Conservation (phyloP, 2,113 vertebrate genomes). For the Anseranas semipalmata region DNA sequence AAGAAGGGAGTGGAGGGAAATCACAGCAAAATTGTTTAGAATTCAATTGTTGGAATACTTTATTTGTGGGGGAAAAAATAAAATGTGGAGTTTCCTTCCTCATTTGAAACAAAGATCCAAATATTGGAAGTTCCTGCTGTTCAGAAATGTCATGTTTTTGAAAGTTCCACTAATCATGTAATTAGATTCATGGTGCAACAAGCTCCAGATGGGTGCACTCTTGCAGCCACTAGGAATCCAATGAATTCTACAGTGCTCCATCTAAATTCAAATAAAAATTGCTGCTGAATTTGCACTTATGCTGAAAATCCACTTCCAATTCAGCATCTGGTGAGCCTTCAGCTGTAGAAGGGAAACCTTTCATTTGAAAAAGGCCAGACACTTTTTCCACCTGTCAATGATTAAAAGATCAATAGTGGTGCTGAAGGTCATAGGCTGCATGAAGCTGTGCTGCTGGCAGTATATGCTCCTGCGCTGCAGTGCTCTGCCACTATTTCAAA, state of each 20-base stretch:
- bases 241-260: neutral
- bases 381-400: neutral
- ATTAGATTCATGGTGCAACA: neutral
- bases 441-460: neutral
- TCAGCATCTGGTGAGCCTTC: neutral
- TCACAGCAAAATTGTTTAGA: accelerated
- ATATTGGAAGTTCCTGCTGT: neutral
- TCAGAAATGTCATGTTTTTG: neutral
- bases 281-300: neutral
- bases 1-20: neutral
- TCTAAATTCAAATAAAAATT: neutral
- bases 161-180: neutral
- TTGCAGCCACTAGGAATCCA: neutral
- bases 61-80: neutral
- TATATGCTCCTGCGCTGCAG: neutral
- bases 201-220: neutral
- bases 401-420: neutral
- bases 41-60: neutral
- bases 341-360: neutral
- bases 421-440: neutral
- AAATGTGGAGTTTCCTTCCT: neutral
- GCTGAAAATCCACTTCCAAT: neutral
- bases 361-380: neutral
- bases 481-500: neutral
- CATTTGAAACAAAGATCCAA: neutral